Percentiles rank a stretch among this genome's conserved stretches.
phyloP scores from a whole-genome alignment of 2,888 invertebrate species.

The Thalpophila matura region DNA sequence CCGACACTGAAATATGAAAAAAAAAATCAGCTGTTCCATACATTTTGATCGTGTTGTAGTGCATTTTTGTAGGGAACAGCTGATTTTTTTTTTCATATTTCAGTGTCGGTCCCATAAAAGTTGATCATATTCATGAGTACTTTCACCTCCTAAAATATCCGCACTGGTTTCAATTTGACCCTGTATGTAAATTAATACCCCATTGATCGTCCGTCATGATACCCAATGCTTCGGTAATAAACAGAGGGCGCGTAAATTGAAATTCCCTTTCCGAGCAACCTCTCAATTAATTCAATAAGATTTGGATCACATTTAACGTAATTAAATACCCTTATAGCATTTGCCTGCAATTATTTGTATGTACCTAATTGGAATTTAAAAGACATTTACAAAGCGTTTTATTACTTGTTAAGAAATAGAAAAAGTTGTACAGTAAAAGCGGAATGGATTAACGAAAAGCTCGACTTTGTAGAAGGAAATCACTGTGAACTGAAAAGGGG shows the following conservation, averaged over 20 bases:
- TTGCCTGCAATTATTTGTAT: slow-evolving; percentile 44
- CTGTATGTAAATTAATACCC: slow-evolving; percentile 14
- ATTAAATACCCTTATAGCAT: slow-evolving; percentile 60
- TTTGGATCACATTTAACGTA: slow-evolving; percentile 54
- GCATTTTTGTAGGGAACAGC: too few relatives aligned
- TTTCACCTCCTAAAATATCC: too few relatives aligned
- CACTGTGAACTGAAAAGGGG: not conserved
- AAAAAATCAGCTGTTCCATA: too few relatives aligned
- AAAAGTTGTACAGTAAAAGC: not conserved
- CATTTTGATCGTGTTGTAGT: too few relatives aligned
- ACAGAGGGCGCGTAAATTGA: slow-evolving; percentile 35
- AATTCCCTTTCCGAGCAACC: slow-evolving; percentile 26
- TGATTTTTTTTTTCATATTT: too few relatives aligned
- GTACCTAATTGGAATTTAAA: slow-evolving; percentile 30
- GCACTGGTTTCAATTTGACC: too few relatives aligned
- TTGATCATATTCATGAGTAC: too few relatives aligned
- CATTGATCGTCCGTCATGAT: slow-evolving; percentile 22
- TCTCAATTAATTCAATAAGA: slow-evolving; percentile 58
- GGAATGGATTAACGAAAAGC: not conserved
- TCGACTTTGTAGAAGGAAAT: not conserved
- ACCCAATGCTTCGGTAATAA: slow-evolving; percentile 27
- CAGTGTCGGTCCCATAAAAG: too few relatives aligned
- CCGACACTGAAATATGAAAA: too few relatives aligned
- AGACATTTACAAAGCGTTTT: not conserved
- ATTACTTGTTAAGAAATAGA: not conserved